These are phyloP conservation scores for Isotomurus palustris DNA, from an alignment of 2,888 invertebrate genomes.

Conservation along the genomic window DNA sequence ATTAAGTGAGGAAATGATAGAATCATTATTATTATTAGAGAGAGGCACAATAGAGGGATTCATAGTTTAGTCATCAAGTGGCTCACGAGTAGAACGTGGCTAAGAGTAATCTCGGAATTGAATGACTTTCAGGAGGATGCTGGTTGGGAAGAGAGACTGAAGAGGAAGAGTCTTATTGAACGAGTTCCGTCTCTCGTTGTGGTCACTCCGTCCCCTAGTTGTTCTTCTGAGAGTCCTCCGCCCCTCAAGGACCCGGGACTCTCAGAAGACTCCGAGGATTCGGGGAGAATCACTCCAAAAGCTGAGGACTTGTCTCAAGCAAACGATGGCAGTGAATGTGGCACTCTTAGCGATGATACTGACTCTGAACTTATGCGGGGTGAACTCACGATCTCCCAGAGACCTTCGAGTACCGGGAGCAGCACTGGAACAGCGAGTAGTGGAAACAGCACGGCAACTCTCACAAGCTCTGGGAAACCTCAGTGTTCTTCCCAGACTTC, in stretches of 20 bases:
- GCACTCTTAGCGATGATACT: conserved; percentile 41
- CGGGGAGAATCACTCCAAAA: conserved; percentile 35
- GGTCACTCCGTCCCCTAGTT: conserved; percentile 45
- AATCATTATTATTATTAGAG: too few relatives aligned
- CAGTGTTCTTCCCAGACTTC: conserved; percentile 10
- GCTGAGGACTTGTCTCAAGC: conserved; percentile 32
- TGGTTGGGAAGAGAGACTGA: conserved; percentile 42
- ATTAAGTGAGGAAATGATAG: not conserved
- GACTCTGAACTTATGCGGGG: conserved; percentile 38
- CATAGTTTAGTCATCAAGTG: not conserved
- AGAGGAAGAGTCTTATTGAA: conserved; percentile 44
- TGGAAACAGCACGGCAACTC: conserved; percentile 35
- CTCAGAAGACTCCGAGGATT: conserved; percentile 14
- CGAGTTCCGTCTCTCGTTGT: conserved; percentile 44
- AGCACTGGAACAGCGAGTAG: conserved; percentile 29
- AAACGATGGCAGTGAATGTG: conserved; percentile 34
- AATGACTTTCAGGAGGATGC: conserved; percentile 36
- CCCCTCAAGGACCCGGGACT: conserved; percentile 33
- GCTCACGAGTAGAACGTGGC: not conserved
- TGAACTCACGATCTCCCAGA: conserved; percentile 23
- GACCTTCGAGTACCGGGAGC: conserved; percentile 34
- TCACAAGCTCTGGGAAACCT: conserved; percentile 21
- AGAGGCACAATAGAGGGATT: not conserved
- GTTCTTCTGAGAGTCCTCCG: conserved; percentile 39
- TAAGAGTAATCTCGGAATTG: not conserved